Conservation (phyloP, 2,797 vertebrate species). For the Huso huso region DNA sequence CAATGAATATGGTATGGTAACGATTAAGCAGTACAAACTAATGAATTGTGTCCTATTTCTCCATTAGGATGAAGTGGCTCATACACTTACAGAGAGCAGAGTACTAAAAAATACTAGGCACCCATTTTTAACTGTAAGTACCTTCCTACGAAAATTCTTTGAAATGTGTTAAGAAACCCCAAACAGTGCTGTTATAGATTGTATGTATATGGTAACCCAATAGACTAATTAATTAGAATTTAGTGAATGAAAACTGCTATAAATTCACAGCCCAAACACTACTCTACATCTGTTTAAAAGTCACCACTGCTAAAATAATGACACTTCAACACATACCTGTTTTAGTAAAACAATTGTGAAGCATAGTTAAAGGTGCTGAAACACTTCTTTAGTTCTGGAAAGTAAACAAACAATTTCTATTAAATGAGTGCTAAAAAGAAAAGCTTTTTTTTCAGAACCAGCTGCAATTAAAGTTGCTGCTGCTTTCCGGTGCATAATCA, state of each 20-base stretch:
- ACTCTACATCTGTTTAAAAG: conserved; percentile 33
- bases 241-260: conserved; percentile 35
- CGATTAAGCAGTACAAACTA: not conserved
- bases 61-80: conserved; percentile 90
- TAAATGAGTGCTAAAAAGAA: no score
- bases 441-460: no score
- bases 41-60: conserved; percentile 21
- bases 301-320: conserved; percentile 35
- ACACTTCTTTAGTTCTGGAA: no score
- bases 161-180: conserved; percentile 9
- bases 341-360: conserved; percentile 36
- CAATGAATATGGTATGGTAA: not conserved
- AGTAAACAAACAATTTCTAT: no score
- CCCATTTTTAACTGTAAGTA: conserved; percentile 93
- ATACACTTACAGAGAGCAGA: conserved; percentile 94
- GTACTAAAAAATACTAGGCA: conserved; percentile 94
- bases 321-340: conserved; percentile 38
- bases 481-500: no score
- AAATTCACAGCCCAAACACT: conserved; percentile 38
- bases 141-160: conserved; percentile 19
- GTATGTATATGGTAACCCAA: conserved; percentile 27
- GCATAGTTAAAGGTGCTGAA: conserved; percentile 18
- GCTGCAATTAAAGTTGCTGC: no score
- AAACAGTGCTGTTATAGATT: conserved; percentile 9
- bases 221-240: conserved; percentile 34